phyloP scores from a whole-genome alignment of 64 coral and sea anemone species.

The Porites australiensis region DNA sequence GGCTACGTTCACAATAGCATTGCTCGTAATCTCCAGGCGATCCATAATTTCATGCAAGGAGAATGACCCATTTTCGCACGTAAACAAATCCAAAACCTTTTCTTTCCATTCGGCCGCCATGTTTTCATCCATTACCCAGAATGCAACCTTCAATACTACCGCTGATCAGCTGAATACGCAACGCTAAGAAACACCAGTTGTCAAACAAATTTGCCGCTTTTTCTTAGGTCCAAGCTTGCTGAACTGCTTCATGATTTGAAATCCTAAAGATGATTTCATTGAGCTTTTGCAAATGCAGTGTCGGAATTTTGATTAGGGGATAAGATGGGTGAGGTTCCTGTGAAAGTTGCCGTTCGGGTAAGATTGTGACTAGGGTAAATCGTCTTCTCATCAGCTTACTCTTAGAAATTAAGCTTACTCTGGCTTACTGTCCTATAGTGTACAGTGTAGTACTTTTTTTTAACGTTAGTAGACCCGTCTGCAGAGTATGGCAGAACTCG shows the following conservation, averaged over 20 bases:
- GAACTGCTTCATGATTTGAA: neutral
- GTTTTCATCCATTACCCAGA: conserved; percentile 32
- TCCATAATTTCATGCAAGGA: conserved; percentile 30
- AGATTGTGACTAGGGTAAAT: neutral
- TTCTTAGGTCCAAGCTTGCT: no score
- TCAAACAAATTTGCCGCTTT: neutral
- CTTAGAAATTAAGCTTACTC: no score
- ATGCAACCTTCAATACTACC: neutral
- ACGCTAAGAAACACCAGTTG: conserved; percentile 46
- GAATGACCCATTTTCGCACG: conserved; percentile 11
- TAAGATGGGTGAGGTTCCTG: conserved; percentile 91
- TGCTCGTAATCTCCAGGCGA: conserved; percentile 27
- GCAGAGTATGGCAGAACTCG: no score
- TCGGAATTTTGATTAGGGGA: neutral
- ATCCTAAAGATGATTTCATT: neutral
- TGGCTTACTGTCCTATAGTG: no score
- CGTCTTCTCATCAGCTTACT: no score
- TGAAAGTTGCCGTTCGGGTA: conserved; percentile 94
- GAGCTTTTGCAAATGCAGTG: neutral
- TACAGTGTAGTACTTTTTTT: no score
- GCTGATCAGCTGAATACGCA: conserved; percentile 36
- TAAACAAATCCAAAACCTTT: conserved; percentile 7
- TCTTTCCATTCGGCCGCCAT: conserved; percentile 54
- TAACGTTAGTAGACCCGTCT: no score
- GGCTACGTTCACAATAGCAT: conserved; percentile 14